Evolutionary conservation across 1,140 invertebrate species (phyloP).

Genomic region (Drosophila seguyi): DNA sequence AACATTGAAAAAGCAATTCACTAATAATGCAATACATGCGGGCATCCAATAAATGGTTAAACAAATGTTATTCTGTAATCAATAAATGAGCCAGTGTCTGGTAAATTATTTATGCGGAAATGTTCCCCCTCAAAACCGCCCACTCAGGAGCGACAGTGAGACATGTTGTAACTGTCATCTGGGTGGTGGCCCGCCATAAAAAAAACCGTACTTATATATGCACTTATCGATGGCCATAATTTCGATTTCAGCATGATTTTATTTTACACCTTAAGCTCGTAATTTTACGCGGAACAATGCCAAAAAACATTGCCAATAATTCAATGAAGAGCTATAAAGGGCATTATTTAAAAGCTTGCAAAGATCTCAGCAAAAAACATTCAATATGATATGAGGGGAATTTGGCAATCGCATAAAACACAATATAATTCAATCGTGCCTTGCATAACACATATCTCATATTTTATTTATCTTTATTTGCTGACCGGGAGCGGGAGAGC

Average conservation of each 20-base stretch:
- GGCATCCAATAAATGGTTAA: slow-evolving; percentile 74
- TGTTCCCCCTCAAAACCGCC: slow-evolving; percentile 6
- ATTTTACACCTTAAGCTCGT: slow-evolving; percentile 67
- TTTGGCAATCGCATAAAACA: slow-evolving; percentile 34
- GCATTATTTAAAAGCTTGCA: slow-evolving; percentile 34
- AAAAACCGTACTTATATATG: slow-evolving; percentile 27
- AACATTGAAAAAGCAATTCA: slow-evolving; percentile 63
- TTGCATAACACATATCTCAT: slow-evolving; percentile 70
- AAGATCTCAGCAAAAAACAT: slow-evolving; percentile 54
- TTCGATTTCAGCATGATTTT: slow-evolving; percentile 65
- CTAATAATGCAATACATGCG: slow-evolving; percentile 42
- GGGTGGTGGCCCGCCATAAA: slow-evolving; percentile 13
- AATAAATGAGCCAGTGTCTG: slow-evolving; percentile 65
- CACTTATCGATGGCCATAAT: slow-evolving; percentile 23
- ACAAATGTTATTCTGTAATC: slow-evolving; percentile 80
- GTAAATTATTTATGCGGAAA: slow-evolving; percentile 73
- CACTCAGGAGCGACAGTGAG: slow-evolving; percentile 7
- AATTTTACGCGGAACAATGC: slow-evolving; percentile 69
- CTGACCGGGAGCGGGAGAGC: neutral
- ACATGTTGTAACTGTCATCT: slow-evolving; percentile 75
- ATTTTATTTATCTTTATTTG: slow-evolving; percentile 46
- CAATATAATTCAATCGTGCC: slow-evolving; percentile 35
- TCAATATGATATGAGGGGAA: slow-evolving; percentile 19
- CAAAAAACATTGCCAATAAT: slow-evolving; percentile 59
- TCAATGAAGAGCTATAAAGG: slow-evolving; percentile 58